phyloP scores from a whole-genome alignment of 2,113 vertebrate genomes.

The Ameiurus melas region DNA sequence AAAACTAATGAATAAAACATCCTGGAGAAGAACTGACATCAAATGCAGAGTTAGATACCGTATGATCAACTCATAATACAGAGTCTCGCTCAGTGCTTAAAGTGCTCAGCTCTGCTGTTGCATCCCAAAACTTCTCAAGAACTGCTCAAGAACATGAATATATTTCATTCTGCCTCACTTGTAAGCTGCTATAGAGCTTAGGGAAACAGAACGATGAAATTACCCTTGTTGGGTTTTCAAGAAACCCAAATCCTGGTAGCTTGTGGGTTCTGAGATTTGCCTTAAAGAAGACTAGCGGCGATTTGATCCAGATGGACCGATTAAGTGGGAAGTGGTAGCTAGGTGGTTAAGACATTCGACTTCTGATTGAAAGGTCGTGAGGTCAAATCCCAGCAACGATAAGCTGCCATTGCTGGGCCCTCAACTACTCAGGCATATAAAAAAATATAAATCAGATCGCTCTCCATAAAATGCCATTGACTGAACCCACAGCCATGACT shows the following conservation, averaged over 20 bases:
- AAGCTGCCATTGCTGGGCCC: too few relatives aligned
- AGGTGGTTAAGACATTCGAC: too few relatives aligned
- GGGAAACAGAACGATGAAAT: not conserved
- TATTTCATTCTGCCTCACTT: not conserved
- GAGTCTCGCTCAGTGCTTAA: not conserved
- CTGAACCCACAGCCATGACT: not conserved
- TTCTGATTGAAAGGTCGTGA: too few relatives aligned
- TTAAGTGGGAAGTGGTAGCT: not conserved
- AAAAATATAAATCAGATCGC: too few relatives aligned
- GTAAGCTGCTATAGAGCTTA: not conserved
- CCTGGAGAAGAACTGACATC: not conserved
- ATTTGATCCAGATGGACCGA: not conserved
- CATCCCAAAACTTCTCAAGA: too few relatives aligned
- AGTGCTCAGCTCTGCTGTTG: not conserved
- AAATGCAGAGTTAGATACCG: not conserved
- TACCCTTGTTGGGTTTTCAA: not conserved
- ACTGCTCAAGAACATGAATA: not conserved
- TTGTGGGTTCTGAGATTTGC: not conserved
- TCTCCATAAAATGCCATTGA: not conserved
- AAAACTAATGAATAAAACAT: not conserved
- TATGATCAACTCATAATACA: not conserved
- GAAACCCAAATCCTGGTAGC: not conserved
- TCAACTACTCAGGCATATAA: too few relatives aligned
- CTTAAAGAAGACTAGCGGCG: not conserved
- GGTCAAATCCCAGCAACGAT: too few relatives aligned